Conservation (phyloP, 2,797 vertebrate genomes). For the Cossypha polioptera region DNA sequence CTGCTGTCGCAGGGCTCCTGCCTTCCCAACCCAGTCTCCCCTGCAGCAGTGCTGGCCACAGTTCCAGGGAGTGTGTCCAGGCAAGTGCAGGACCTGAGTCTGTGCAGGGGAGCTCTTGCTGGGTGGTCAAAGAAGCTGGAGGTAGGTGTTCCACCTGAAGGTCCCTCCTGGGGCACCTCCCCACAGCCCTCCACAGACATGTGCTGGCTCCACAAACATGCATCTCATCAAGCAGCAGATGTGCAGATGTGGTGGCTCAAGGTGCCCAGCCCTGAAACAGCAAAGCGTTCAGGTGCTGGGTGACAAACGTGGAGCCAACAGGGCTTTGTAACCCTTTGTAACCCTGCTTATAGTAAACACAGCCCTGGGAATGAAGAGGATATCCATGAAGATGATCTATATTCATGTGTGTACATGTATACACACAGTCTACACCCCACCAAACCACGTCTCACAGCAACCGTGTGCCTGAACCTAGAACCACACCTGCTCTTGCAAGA, state of each 20-base stretch:
- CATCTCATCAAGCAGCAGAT: neutral
- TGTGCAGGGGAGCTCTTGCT: neutral
- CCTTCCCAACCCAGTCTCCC: neutral
- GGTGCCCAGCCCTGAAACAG: neutral
- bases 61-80: neutral
- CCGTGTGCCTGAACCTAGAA: accelerated
- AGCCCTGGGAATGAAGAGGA: neutral
- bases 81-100: neutral
- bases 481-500: neutral
- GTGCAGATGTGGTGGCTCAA: accelerated
- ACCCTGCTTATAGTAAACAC: neutral
- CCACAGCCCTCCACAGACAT: neutral
- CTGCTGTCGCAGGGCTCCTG: neutral
- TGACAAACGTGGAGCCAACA: neutral
- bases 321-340: no score
- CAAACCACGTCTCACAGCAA: neutral
- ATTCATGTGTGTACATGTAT: accelerated
- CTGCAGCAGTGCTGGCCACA: neutral
- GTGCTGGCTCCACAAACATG: neutral
- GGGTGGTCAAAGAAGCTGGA: neutral
- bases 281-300: neutral
- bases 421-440: neutral
- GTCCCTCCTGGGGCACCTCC: neutral
- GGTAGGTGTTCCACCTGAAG: neutral
- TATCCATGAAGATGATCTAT: neutral